Evolutionary conservation across 23 tunicate genomes (phyloP).

Genomic region (Halocynthia aurantium): DNA sequence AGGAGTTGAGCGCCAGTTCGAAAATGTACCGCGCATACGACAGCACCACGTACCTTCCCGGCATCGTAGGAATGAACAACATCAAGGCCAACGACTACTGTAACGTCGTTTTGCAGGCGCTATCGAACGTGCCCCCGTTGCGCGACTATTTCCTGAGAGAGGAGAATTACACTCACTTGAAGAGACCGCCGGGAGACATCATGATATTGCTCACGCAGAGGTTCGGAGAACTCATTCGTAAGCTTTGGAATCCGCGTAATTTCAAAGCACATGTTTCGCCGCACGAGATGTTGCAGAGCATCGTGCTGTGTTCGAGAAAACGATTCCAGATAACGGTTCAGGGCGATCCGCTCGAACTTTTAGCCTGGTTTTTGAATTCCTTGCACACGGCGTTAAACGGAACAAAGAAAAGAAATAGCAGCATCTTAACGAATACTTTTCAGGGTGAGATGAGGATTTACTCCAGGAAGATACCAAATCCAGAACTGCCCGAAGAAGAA

Average conservation of each 20-base stretch:
- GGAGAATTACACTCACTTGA: constrained; percentile 75
- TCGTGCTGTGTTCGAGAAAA: constrained; percentile 82
- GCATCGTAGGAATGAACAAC: constrained; percentile 91
- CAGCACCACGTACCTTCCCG: constrained; percentile 88
- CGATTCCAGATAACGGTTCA: constrained; percentile 93
- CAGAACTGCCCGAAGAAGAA: constrained; percentile 87
- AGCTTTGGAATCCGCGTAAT: constrained; percentile 89
- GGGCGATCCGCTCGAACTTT: constrained; percentile 77
- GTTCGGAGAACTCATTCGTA: constrained; percentile 89
- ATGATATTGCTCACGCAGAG: constrained; percentile 86
- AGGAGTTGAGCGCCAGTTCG: constrained; percentile 36
- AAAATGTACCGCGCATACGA: constrained; percentile 74
- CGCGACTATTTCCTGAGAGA: constrained; percentile 78
- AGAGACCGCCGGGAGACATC: constrained; percentile 90
- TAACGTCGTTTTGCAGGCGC: constrained; percentile 89
- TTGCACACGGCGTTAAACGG: constrained; percentile 74
- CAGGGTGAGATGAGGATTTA: constrained; percentile 84
- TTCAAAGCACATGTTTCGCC: constrained; percentile 97
- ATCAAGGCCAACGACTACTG: constrained; percentile 97
- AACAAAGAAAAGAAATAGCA: constrained; percentile 59
- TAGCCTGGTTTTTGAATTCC: constrained; percentile 90
- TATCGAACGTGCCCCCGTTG: constrained; percentile 82
- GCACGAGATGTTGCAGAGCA: constrained; percentile 95
- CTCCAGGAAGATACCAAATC: constrained; percentile 85
- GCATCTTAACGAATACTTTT: constrained; percentile 74